A percentile compares a stretch with the other conserved stretches of the same genome.
Conservation (phyloP, 92 coral and sea anemone species). For the Palythoa grandis region DNA sequence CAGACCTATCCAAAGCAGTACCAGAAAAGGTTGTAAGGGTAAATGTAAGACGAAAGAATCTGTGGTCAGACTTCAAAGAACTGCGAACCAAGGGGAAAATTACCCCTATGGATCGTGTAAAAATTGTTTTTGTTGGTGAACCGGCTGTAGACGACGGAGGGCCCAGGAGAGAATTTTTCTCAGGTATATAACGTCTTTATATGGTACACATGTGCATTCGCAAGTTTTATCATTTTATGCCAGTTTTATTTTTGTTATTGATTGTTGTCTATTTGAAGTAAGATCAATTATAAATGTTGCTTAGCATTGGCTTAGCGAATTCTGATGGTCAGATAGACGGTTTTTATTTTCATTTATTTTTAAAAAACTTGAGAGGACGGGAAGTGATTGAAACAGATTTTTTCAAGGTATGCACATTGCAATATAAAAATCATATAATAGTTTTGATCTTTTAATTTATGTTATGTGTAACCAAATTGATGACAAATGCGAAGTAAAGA, state of each 20-base stretch:
- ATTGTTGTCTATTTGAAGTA: too few species aligned
- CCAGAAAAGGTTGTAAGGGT: conserved; percentile 28
- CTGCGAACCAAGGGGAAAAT: neutral
- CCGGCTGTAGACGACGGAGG: too few species aligned
- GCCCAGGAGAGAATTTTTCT: too few species aligned
- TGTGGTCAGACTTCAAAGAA: conserved; percentile 36
- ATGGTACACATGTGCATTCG: too few species aligned
- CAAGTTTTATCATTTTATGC: too few species aligned
- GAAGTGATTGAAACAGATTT: neutral
- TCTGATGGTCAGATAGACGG: neutral
- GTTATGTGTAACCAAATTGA: neutral
- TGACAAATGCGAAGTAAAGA: neutral
- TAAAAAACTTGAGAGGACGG: neutral
- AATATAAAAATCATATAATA: neutral
- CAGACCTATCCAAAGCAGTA: neutral
- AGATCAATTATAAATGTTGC: too few species aligned
- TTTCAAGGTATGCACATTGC: neutral
- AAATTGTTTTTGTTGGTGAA: too few species aligned
- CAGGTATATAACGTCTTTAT: too few species aligned
- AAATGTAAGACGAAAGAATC: conserved; percentile 23
- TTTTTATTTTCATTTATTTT: neutral
- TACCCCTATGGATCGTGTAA: neutral
- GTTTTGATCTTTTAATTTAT: neutral
- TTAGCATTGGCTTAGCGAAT: neutral
- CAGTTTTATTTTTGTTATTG: too few species aligned